Percentiles rank a stretch among this genome's conserved stretches.
Conservation (phyloP, 2,797 vertebrate species). For the Anguilla megastoma region DNA sequence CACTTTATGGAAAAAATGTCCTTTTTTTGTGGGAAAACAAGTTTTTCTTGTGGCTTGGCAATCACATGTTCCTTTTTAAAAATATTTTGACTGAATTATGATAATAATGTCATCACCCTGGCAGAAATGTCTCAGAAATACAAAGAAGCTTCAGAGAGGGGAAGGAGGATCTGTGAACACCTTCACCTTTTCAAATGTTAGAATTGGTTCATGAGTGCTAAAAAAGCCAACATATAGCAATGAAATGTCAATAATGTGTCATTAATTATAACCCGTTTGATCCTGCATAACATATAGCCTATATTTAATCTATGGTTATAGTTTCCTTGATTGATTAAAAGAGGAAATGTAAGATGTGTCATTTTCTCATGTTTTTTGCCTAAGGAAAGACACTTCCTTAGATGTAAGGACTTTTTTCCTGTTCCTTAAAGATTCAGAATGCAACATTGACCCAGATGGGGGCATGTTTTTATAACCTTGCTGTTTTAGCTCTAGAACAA, state of each 20-base stretch:
- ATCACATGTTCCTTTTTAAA: not conserved
- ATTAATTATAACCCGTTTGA: not conserved
- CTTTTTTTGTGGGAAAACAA: not conserved
- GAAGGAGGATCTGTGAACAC: not conserved
- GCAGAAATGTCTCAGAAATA: not conserved
- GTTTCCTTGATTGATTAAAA: not conserved
- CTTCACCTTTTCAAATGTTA: not conserved
- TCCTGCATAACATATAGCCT: not conserved
- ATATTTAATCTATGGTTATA: not conserved
- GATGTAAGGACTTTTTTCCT: not conserved
- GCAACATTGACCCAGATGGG: not conserved
- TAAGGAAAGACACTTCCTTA: not conserved
- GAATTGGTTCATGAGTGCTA: not conserved
- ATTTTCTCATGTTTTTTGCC: not conserved
- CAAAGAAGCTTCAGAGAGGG: not conserved
- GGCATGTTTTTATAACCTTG: slow-evolving; percentile 9
- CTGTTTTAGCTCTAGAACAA: not conserved
- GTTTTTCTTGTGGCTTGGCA: not conserved
- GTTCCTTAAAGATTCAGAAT: not conserved
- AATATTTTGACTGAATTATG: not conserved
- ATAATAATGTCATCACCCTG: not conserved
- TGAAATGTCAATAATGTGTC: not conserved
- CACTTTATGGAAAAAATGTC: not conserved
- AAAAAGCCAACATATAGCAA: not conserved
- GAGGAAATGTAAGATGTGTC: not conserved